Conservation (phyloP, 2,797 vertebrate genomes). For the Ctenopoma kingsleyae region DNA sequence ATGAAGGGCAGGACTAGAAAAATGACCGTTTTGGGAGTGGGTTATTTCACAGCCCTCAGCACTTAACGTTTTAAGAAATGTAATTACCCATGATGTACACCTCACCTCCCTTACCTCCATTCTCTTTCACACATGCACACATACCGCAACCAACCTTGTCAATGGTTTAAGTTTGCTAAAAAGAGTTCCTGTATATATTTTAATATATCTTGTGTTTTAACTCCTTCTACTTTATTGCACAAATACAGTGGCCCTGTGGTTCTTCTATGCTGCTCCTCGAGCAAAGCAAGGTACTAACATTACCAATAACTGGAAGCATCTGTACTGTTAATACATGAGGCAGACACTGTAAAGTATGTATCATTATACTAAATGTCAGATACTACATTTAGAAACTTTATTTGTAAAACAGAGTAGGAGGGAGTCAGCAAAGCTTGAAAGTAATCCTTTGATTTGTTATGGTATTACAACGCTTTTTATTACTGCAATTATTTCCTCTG, state of each 20-base stretch:
- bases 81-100: constrained; percentile 41
- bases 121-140: constrained; percentile 17
- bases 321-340: constrained; percentile 11
- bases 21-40: constrained; percentile 48
- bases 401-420: constrained; percentile 43
- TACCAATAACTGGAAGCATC: constrained; percentile 4
- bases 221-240: neutral
- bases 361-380: constrained; percentile 36
- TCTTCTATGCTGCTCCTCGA: neutral
- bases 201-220: too few relatives aligned
- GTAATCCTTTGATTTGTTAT: constrained; percentile 43
- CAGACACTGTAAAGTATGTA: constrained; percentile 10
- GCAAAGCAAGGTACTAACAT: neutral
- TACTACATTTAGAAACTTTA: constrained; percentile 53
- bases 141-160: constrained; percentile 11
- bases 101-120: neutral
- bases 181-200: too few relatives aligned
- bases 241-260: neutral
- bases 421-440: constrained; percentile 23
- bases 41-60: constrained; percentile 51
- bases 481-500: constrained; percentile 47
- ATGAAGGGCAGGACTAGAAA: constrained; percentile 53
- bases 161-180: neutral
- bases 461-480: constrained; percentile 55
- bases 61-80: constrained; percentile 42